These are phyloP conservation scores for Cydia fagiglandana DNA, from an alignment of 1,140 invertebrate genomes.

Conservation along the genomic window DNA sequence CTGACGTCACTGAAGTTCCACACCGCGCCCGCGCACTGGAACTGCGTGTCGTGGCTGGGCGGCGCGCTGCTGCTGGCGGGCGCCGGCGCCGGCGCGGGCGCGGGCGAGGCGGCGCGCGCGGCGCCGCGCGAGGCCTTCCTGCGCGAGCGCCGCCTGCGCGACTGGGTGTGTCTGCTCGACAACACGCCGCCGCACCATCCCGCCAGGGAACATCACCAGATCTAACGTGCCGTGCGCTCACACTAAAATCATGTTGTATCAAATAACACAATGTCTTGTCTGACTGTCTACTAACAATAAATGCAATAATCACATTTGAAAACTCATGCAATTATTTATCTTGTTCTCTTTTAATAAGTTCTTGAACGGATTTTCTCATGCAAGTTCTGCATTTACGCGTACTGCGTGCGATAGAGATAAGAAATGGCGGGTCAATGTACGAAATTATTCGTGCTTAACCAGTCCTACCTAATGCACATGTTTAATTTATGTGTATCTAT, in stretches of 20 bases:
- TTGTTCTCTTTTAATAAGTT: too few species aligned
- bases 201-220: slow-evolving; percentile 38
- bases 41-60: slow-evolving; percentile 63
- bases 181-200: slow-evolving; percentile 69
- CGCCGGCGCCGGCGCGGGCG: slow-evolving; percentile 84
- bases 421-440: too few species aligned
- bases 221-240: slow-evolving; percentile 5
- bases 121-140: slow-evolving; percentile 86
- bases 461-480: background rate
- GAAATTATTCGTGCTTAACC: too few species aligned
- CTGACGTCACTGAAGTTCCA: slow-evolving; percentile 56
- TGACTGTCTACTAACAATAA: too few species aligned
- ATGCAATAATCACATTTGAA: too few species aligned
- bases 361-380: too few species aligned
- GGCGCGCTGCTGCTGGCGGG: slow-evolving; percentile 84
- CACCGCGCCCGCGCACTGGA: slow-evolving; percentile 48
- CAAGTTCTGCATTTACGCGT: too few species aligned
- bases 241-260: background rate
- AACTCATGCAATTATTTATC: too few species aligned
- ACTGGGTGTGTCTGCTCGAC: slow-evolving; percentile 89
- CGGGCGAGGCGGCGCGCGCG: slow-evolving; percentile 88
- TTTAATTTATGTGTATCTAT: background rate
- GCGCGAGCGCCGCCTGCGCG: slow-evolving; percentile 85
- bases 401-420: too few species aligned
- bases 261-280: too few species aligned